Conservation (phyloP, 2,797 vertebrate species). For the Sebastes wilsoni region DNA sequence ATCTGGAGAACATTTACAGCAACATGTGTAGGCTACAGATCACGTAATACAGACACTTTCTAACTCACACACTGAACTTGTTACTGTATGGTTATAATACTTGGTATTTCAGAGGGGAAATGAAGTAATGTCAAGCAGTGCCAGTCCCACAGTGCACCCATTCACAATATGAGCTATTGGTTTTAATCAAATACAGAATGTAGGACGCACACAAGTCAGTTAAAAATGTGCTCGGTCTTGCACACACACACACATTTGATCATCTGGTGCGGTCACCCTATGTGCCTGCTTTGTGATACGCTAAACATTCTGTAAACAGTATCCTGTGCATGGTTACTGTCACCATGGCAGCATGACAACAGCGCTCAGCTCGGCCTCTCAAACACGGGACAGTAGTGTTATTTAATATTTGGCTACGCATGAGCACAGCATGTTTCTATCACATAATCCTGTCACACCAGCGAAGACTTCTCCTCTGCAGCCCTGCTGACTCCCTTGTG, state of each 20-base stretch:
- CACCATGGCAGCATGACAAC: slow-evolving; percentile 94
- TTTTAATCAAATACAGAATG: slow-evolving; percentile 35
- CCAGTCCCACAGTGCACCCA: not conserved
- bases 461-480: slow-evolving; percentile 43
- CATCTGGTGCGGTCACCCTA: slow-evolving; percentile 59
- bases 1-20: slow-evolving; percentile 44
- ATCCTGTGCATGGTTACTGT: slow-evolving; percentile 92
- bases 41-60: not conserved
- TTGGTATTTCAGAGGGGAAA: slow-evolving; percentile 1
- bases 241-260: slow-evolving; percentile 43
- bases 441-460: slow-evolving; percentile 73
- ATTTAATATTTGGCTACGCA: slow-evolving; percentile 91
- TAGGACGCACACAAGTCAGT: not conserved
- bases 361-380: slow-evolving; percentile 83
- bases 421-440: slow-evolving; percentile 80
- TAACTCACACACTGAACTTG: not conserved
- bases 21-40: not conserved
- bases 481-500: slow-evolving; percentile 24
- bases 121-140: not conserved
- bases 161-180: slow-evolving; percentile 25
- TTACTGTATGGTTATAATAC: not conserved
- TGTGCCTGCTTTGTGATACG: slow-evolving; percentile 85
- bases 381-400: slow-evolving; percentile 88
- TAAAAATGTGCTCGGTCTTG: slow-evolving; percentile 33
- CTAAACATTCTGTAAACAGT: slow-evolving; percentile 95